phyloP scores from a whole-genome alignment of 2,113 vertebrate species.

The Misgurnus mizolepis region DNA sequence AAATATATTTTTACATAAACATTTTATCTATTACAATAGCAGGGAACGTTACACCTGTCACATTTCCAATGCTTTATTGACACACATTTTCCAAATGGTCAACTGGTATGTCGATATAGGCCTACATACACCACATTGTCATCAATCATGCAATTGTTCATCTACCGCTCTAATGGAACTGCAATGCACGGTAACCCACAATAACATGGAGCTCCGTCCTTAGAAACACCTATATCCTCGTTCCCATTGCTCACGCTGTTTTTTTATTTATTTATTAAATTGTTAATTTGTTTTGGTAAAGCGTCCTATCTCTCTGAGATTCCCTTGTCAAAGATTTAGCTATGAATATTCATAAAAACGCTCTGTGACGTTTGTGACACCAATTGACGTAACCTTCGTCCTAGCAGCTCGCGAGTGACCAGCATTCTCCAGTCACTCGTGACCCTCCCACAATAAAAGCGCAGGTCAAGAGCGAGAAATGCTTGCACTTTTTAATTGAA shows the following conservation, averaged over 20 bases:
- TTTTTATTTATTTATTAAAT: neutral
- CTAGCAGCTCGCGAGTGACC: slow-evolving; percentile 43
- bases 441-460: slow-evolving; percentile 11
- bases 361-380: slow-evolving; percentile 73
- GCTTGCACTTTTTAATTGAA: neutral
- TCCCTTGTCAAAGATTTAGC: slow-evolving; percentile 54
- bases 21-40: neutral
- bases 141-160: neutral
- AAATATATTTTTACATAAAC: neutral
- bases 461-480: slow-evolving; percentile 38
- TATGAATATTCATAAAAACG: slow-evolving; percentile 83
- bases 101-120: neutral
- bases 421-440: slow-evolving; percentile 37
- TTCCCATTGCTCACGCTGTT: neutral
- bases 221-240: neutral
- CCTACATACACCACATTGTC: neutral
- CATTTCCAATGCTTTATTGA: neutral
- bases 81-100: neutral
- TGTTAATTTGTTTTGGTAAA: neutral
- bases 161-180: neutral
- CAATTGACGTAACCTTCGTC: slow-evolving; percentile 78
- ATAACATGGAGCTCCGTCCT: neutral
- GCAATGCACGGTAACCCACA: neutral
- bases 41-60: neutral
- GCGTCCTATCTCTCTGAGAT: neutral